Evolutionary conservation across 2,113 vertebrate genomes (phyloP), one percentile per base, ranked within the genome.

Genomic region (Phyllostomus hastatus): DNA sequence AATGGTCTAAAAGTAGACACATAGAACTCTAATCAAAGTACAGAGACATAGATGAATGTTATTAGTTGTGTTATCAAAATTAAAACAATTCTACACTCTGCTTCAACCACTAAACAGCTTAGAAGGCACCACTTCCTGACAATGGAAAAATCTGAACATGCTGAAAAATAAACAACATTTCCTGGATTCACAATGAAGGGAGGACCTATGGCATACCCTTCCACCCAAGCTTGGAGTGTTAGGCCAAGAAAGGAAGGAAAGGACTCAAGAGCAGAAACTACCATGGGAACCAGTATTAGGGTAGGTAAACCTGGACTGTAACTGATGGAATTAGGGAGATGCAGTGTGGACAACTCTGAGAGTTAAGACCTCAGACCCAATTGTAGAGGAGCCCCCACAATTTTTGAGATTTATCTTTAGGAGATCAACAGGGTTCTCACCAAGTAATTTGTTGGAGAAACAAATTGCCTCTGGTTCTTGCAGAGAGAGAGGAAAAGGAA

Each of bases 391-490:
- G 7, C 20, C 3, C 1, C 0, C 9, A 61, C 4, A 35, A 11
- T 31, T 82, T 84, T 19, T 90, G 48, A 78, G 41, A 19, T 84
- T 95, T 95, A 70, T 20, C 14, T 61, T 24, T n/a, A 72, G 41
- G 57, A 83, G 19, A 50, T 79, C 33, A 79, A 16, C 19, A 26
- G 61, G 38, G 41, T 70, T 79, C n/a, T 20, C 15, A 70, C 28
- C 20, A 57, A 20, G 54, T 57, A 57, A 57, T 57, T 57, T 54
- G 43, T 24, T 41, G 41, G 22, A 84, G 33, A 69, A 90, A 90
- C 76, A 90, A 84, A 33, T 69, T 20, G 41, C 12, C 52, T 57
- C n/a, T 85, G 14, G 26, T 16, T n/a, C 61, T 85, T 69, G 28
- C 48, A 84, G 28, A 28, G 41, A 8, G 2, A 48, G 5, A 41